Evolutionary conservation across 2,797 vertebrate species (phyloP).

Genomic region (Lacerta bilineata): DNA sequence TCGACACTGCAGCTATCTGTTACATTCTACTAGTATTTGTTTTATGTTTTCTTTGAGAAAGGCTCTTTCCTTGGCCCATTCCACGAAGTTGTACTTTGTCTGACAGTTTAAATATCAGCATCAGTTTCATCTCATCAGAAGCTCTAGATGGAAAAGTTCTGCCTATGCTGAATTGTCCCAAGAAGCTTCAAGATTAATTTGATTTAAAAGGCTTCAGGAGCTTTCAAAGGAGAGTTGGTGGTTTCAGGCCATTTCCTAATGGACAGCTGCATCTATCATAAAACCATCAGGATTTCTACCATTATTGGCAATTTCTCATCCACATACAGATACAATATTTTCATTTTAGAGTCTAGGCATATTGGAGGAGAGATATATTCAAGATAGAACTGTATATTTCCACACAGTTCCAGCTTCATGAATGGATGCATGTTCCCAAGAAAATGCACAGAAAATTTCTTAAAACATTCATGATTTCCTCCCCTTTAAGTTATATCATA

Average conservation of each 20-base stretch:
- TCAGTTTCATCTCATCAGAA: not conserved
- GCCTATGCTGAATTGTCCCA: conserved; percentile 32
- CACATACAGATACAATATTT: conserved; percentile 30
- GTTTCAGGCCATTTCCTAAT: conserved; percentile 49
- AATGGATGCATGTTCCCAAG: not conserved
- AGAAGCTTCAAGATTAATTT: conserved; percentile 48
- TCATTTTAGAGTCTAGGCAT: conserved; percentile 25
- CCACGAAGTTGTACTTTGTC: not conserved
- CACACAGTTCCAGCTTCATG: not conserved
- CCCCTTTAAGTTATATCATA: not conserved
- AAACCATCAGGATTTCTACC: conserved; percentile 36
- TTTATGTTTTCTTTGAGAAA: conserved; percentile 3
- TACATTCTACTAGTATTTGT: not conserved
- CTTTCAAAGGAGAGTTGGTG: conserved; percentile 39
- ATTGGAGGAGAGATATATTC: not conserved
- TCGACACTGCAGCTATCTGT: not conserved
- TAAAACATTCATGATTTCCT: not conserved
- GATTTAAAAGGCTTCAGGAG: conserved; percentile 43
- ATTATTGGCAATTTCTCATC: conserved; percentile 41
- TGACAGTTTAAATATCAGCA: conserved; percentile 41
- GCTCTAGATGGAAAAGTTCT: conserved; percentile 24
- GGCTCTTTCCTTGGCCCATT: not conserved
- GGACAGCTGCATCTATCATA: conserved; percentile 40
- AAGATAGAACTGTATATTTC: not conserved
- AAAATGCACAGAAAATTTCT: not conserved